A percentile compares a stretch with the other conserved stretches of the same genome.
Conservation (phyloP, 2,888 invertebrate species). For the Ptilodon capucinus region DNA sequence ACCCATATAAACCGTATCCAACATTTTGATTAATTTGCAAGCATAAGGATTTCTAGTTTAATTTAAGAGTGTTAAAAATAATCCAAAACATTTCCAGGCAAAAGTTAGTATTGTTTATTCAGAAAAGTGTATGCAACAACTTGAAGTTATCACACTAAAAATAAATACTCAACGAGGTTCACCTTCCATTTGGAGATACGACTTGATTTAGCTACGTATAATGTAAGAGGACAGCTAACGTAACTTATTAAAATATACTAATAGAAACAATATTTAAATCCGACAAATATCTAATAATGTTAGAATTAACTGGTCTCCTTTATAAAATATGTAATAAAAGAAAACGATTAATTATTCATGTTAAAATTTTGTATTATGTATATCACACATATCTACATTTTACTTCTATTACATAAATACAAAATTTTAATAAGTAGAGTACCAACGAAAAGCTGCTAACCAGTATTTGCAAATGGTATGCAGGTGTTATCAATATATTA, state of each 20-base stretch:
- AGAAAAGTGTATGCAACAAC: constrained; percentile 78
- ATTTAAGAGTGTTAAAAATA: constrained; percentile 37
- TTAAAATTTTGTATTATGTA: constrained; percentile 82
- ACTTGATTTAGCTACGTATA: constrained; percentile 68
- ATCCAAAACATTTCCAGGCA: constrained; percentile 71
- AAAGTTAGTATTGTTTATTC: constrained; percentile 80
- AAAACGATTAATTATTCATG: constrained; percentile 73
- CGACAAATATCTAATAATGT: constrained; percentile 68
- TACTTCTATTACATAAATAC: constrained; percentile 83
- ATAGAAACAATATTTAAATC: constrained; percentile 74
- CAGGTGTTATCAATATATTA: constrained; percentile 79
- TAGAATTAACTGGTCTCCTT: constrained; percentile 72
- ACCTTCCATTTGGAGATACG: constrained; percentile 62
- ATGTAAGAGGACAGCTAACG: constrained; percentile 68
- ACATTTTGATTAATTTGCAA: constrained; percentile 5
- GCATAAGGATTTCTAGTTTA: constrained; percentile 9
- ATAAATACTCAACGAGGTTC: constrained; percentile 76
- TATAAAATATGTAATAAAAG: constrained; percentile 74
- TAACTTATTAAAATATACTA: constrained; percentile 77
- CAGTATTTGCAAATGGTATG: constrained; percentile 79
- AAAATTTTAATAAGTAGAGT: constrained; percentile 78
- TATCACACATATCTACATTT: constrained; percentile 82
- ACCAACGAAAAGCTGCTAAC: constrained; percentile 81
- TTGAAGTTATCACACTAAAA: constrained; percentile 77
- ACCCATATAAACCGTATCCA: neutral